These are phyloP conservation scores for Galbula dea DNA, from an alignment of 2,113 vertebrate genomes.

Conservation along the genomic window DNA sequence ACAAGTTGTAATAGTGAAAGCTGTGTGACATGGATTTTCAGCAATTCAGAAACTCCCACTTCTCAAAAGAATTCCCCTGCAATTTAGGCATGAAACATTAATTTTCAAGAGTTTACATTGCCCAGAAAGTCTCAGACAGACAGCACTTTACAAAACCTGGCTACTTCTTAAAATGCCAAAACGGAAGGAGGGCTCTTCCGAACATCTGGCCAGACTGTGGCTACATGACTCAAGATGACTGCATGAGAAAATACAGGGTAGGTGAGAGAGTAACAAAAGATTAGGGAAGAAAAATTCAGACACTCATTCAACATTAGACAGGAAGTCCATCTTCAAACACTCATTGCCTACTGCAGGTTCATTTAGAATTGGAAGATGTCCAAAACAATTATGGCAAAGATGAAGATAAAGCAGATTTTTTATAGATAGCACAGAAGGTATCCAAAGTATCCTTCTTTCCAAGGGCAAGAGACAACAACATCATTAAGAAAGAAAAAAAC, in stretches of 20 bases:
- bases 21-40: not conserved
- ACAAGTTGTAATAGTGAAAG: not conserved
- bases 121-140: not conserved
- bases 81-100: not conserved
- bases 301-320: not conserved
- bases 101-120: not conserved
- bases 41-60: not conserved
- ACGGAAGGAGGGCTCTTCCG: not conserved
- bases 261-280: conserved; percentile 4
- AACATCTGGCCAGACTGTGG: conserved; percentile 58
- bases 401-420: not conserved
- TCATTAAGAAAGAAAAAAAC: not conserved
- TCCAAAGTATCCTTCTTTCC: not conserved
- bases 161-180: not conserved
- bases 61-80: not conserved
- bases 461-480: not conserved
- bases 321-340: not conserved
- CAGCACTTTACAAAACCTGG: not conserved
- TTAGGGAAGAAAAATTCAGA: conserved; percentile 30
- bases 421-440: not conserved
- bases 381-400: not conserved
- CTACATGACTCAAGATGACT: conserved; percentile 55
- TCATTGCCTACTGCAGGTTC: not conserved
- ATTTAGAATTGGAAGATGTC: not conserved
- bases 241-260: conserved; percentile 28